Percentiles rank a stretch among this genome's conserved stretches.
Conservation (phyloP, 1,140 invertebrate species). For the Ruditapes philippinarum region DNA sequence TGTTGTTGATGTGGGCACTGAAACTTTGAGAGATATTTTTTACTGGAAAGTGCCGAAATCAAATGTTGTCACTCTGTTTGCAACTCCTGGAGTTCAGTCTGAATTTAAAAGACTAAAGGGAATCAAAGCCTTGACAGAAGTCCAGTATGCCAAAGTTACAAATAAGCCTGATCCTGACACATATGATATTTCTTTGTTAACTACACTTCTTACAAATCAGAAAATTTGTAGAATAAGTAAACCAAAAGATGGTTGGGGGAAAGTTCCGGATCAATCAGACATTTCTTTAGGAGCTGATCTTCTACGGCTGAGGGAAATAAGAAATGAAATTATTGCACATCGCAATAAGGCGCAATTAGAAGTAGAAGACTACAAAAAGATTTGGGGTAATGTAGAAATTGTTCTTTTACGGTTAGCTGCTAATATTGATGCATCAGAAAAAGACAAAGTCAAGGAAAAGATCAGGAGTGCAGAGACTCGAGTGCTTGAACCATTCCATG, state of each 20-base stretch:
- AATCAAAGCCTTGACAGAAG: neutral
- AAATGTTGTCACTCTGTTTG: neutral
- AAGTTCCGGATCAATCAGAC: neutral
- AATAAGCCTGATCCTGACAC: neutral
- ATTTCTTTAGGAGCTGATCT: neutral
- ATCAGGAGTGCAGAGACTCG: neutral
- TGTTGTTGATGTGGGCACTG: neutral
- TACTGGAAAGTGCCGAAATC: neutral
- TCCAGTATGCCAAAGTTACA: neutral
- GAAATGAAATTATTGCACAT: constrained; percentile 11
- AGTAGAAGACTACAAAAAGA: neutral
- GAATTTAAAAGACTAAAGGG: neutral
- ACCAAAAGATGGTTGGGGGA: too few species aligned
- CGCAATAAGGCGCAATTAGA: neutral
- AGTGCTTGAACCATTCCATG: neutral
- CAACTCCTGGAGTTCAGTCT: neutral
- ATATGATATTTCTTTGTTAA: constrained; percentile 3
- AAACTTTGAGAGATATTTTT: constrained; percentile 1
- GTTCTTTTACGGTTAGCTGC: constrained; percentile 46
- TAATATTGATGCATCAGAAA: neutral
- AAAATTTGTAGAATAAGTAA: neutral
- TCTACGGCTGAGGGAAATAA: neutral
- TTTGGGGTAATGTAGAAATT: neutral
- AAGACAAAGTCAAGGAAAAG: neutral
- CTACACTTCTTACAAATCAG: neutral